Evolutionary conservation across 2,797 vertebrate genomes (phyloP), one percentile per base, ranked within the genome.

Genomic region (Pseudomugil tenellus): DNA sequence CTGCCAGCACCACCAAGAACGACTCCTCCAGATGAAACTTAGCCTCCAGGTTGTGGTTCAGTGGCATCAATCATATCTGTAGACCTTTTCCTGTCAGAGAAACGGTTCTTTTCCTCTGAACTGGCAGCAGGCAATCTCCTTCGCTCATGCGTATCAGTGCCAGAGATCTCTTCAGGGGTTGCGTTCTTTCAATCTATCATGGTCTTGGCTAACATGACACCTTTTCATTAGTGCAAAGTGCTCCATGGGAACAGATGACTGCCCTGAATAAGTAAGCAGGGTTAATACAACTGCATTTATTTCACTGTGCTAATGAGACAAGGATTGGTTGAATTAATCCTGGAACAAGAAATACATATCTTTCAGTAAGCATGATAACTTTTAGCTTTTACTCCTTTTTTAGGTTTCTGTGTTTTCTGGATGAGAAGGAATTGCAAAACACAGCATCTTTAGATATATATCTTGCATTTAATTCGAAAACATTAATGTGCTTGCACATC

Each of bases 191-290:
- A 77, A 90, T 92, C 86, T 87, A 91, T 92, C 90, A 87, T 16
- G 32, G 63, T 61, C 61, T 46, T 46, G 39, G 74, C 58, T 48
- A 81, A 91, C 72, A 70, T 72, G 84, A 77, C 82, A 81, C 68
- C 81, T 83, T 86, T 88, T 89, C 87, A 92, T 92, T 90, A 91
- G 77, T 63, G 83, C 69, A 87, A 84, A 92, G 88, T 90, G 88
- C 77, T 83, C n/a, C n/a, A 64, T 58, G 61, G 68, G 35, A 74
- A 63, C 62, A 23, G 43, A 68, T 23, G 16, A 4, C 55, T 51
- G 60, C 35, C 68, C 53, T 3, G 55, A 77, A 70, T 43, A 62
- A 71, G 51, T 53, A 70, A 34, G 26, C 2, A 2, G 46, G 57
- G 43, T 58, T 58, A 53, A 59, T 56, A 70, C 57, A 31, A n/a